Evolutionary conservation across 2,888 invertebrate species (phyloP).

Genomic region (Acanthosepion lycidas): DNA sequence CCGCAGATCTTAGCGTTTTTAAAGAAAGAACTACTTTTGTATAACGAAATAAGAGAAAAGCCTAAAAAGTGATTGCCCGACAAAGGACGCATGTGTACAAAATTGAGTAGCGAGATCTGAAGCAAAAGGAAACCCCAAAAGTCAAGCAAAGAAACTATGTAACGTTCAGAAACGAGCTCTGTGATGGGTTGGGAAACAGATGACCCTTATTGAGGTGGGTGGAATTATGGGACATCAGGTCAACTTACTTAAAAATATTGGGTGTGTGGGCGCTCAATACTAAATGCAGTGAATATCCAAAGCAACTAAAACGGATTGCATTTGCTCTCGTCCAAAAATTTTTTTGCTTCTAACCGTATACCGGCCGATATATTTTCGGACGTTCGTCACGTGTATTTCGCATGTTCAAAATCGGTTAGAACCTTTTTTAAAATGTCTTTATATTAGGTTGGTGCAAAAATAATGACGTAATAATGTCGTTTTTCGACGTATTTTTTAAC

Average conservation of each 20-base stretch:
- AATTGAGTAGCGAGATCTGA: background rate
- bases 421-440: too few species aligned
- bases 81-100: conserved; percentile 1
- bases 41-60: background rate
- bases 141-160: background rate
- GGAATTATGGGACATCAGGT: background rate
- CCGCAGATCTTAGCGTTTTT: background rate
- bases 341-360: background rate
- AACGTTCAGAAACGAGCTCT: background rate
- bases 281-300: background rate
- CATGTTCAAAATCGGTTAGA: too few species aligned
- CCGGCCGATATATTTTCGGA: background rate
- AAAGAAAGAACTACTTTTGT: background rate
- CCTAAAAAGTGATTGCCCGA: background rate
- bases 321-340: background rate
- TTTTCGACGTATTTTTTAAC: too few species aligned
- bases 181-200: background rate
- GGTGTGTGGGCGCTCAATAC: too few species aligned
- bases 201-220: background rate
- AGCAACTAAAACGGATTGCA: background rate
- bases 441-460: too few species aligned
- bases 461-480: too few species aligned
- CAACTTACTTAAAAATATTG: background rate
- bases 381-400: too few species aligned
- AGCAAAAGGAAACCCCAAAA: background rate